Evolutionary conservation across 2,888 invertebrate species (phyloP).

Genomic region (Acleris emargana): DNA sequence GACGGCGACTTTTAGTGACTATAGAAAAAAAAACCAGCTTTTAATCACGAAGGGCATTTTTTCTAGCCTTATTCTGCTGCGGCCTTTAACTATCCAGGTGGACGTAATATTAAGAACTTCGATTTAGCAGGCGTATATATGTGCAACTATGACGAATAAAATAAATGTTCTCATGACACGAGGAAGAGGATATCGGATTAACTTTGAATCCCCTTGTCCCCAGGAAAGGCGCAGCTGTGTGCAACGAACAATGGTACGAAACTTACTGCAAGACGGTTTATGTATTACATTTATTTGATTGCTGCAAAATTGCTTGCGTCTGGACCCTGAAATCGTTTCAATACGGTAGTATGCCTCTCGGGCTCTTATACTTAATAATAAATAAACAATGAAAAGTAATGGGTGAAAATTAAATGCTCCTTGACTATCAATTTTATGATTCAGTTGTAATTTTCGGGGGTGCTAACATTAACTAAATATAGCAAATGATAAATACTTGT

Average conservation of each 20-base stretch:
- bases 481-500: constrained; percentile 18
- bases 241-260: constrained; percentile 75
- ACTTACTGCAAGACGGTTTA: constrained; percentile 74
- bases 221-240: constrained; percentile 73
- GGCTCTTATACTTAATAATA: constrained; percentile 44
- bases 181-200: no score
- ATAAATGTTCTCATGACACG: no score
- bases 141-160: not conserved
- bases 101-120: no score
- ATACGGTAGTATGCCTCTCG: constrained; percentile 50
- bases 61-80: no score
- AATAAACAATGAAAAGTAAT: constrained; percentile 12
- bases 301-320: constrained; percentile 68
- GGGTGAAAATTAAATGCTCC: constrained; percentile 7
- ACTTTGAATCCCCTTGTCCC: not conserved
- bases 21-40: no score
- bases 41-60: no score
- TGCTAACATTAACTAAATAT: constrained; percentile 42
- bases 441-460: constrained; percentile 40
- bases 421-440: constrained; percentile 16
- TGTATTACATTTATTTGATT: constrained; percentile 66
- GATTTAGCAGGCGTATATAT: no score
- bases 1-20: no score
- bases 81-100: no score
- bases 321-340: constrained; percentile 50